Evolutionary conservation across 2,113 vertebrate species (phyloP).

Genomic region (Thinocorus orbignyianus): DNA sequence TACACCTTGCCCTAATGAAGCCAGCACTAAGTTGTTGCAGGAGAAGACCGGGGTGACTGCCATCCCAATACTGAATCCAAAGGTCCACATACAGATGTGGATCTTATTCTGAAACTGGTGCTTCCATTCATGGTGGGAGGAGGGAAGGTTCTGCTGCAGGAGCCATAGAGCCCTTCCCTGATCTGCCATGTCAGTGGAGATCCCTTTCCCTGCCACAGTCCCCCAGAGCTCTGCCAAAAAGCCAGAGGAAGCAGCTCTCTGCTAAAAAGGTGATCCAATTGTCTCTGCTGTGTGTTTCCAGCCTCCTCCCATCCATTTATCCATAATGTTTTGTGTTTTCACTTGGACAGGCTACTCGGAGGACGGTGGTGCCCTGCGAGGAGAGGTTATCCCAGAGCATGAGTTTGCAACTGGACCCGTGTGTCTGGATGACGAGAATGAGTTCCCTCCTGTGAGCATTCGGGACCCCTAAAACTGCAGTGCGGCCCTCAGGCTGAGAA

Average conservation of each 20-base stretch:
- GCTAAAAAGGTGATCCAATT: neutral
- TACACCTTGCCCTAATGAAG: neutral
- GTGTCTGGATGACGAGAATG: constrained; percentile 91
- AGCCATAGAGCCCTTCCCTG: neutral
- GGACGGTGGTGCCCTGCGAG: constrained; percentile 88
- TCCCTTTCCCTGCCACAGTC: neutral
- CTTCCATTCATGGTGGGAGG: neutral
- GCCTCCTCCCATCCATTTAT: neutral
- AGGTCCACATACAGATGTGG: neutral
- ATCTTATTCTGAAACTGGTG: neutral
- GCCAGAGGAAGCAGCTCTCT: neutral
- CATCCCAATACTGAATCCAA: too few species aligned
- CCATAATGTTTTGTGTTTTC: neutral
- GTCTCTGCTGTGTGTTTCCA: neutral
- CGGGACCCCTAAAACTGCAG: constrained; percentile 77
- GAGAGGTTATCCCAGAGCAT: constrained; percentile 92
- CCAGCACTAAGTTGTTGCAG: neutral
- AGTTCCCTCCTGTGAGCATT: constrained; percentile 93
- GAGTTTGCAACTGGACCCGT: constrained; percentile 90
- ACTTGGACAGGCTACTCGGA: constrained; percentile 86
- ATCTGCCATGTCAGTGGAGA: neutral
- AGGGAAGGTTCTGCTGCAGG: neutral
- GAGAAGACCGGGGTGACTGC: neutral
- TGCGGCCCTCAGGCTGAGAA: constrained; percentile 10
- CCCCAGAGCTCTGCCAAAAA: neutral